These are phyloP conservation scores for Porites divaricata DNA, from an alignment of 92 coral and sea anemone species.

Conservation along the genomic window DNA sequence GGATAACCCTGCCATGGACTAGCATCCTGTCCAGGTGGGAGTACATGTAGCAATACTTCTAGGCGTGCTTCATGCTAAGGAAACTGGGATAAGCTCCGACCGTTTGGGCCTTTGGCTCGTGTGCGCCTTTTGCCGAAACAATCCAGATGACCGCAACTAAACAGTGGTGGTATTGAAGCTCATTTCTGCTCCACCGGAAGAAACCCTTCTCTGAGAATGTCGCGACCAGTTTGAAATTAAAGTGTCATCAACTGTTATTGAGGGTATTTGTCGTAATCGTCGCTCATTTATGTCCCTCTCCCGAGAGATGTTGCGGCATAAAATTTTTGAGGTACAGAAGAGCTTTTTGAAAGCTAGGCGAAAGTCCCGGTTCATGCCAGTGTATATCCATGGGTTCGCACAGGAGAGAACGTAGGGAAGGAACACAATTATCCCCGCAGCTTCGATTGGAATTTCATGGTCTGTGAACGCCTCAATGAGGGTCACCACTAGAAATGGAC, in stretches of 20 bases:
- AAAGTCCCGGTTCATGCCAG: conserved; percentile 89
- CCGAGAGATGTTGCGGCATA: conserved; percentile 8
- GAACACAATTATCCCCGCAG: conserved; percentile 55
- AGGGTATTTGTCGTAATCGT: conserved; percentile 19
- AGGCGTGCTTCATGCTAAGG: too few relatives aligned
- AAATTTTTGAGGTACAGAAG: conserved; percentile 46
- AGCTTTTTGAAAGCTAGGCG: conserved; percentile 83
- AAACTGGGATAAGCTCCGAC: too few relatives aligned
- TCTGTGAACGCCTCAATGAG: conserved; percentile 67
- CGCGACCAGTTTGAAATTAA: conserved; percentile 34
- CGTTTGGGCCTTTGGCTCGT: too few relatives aligned
- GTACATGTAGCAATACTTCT: too few relatives aligned
- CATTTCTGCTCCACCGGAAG: conserved; percentile 32
- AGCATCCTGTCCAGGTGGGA: too few relatives aligned
- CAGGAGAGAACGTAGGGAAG: conserved; percentile 80
- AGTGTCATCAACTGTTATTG: conserved; percentile 42
- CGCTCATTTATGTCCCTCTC: conserved; percentile 12
- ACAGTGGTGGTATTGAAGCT: conserved; percentile 10
- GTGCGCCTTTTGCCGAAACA: too few relatives aligned
- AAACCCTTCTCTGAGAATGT: conserved; percentile 2
- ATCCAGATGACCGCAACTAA: background rate
- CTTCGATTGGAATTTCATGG: conserved; percentile 43
- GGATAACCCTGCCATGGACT: too few relatives aligned
- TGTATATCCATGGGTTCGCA: conserved; percentile 83
- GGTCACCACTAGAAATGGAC: conserved; percentile 72